phyloP scores from a whole-genome alignment of 2,797 vertebrate species.

The Malurus leucopterus region DNA sequence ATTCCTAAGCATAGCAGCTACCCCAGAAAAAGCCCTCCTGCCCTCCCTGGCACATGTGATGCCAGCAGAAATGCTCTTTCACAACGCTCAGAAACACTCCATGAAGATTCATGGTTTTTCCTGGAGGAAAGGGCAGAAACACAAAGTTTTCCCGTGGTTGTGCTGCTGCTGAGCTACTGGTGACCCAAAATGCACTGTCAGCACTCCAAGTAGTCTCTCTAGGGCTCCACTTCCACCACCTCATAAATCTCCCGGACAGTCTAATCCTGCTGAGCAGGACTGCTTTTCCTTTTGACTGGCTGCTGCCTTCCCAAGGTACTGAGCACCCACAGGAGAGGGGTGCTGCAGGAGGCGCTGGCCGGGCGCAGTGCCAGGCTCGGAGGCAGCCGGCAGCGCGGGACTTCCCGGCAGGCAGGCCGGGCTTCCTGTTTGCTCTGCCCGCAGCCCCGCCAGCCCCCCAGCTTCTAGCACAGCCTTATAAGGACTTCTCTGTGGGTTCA shows the following conservation, averaged over 20 bases:
- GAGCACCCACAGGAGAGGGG: background rate
- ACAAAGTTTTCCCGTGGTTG: fast-evolving
- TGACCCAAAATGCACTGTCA: background rate
- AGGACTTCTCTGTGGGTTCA: background rate
- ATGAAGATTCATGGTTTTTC: background rate
- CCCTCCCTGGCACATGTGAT: fast-evolving
- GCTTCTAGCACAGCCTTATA: constrained; percentile 27
- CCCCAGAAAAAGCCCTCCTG: background rate
- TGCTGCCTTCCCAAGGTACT: background rate
- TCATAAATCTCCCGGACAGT: background rate
- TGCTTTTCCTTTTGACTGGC: background rate
- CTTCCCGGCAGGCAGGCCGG: background rate
- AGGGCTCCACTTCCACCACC: background rate
- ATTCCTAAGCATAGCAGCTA: background rate
- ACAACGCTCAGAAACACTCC: background rate
- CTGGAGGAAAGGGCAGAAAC: background rate
- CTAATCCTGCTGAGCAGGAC: background rate
- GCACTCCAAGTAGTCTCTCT: background rate
- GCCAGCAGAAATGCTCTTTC: background rate
- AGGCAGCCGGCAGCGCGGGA: background rate
- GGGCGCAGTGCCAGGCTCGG: fast-evolving
- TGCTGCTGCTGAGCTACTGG: background rate
- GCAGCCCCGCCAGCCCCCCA: background rate
- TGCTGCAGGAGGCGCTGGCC: fast-evolving
- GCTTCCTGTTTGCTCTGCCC: constrained; percentile 19